Evolutionary conservation across 2,113 vertebrate species (phyloP).

Genomic region (Heterochromis multidens): DNA sequence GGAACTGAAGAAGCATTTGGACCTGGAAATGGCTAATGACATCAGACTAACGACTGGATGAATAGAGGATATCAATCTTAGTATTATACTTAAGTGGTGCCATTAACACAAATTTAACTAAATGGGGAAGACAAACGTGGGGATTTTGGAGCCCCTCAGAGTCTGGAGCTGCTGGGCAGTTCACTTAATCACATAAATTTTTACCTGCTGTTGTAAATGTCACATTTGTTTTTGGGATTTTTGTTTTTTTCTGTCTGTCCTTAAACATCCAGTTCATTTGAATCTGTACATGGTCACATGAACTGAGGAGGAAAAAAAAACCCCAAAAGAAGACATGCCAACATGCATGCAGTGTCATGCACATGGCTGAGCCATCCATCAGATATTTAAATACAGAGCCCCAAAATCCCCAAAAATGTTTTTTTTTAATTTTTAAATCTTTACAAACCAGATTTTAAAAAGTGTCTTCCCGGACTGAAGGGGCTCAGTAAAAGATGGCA

Average conservation of each 20-base stretch:
- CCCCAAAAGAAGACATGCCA: neutral
- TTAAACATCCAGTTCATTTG: rapidly evolving
- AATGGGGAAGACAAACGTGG: neutral
- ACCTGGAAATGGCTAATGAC: neutral
- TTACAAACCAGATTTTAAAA: neutral
- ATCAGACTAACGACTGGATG: neutral
- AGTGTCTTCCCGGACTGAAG: neutral
- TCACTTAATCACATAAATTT: neutral
- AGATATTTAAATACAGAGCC: neutral
- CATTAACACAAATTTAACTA: neutral
- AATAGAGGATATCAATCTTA: neutral
- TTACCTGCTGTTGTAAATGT: neutral
- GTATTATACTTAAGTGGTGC: rapidly evolving
- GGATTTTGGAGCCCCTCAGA: neutral
- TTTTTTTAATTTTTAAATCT: neutral
- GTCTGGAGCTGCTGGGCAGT: too few relatives aligned
- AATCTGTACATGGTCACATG: neutral
- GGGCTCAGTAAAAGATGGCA: rapidly evolving
- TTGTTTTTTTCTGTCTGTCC: neutral
- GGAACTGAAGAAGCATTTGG: too few relatives aligned
- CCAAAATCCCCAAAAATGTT: rapidly evolving
- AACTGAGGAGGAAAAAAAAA: neutral
- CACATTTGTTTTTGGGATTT: rapidly evolving
- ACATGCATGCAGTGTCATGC: constrained; percentile 43
- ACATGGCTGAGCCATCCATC: neutral